Evolutionary conservation across 2,113 vertebrate genomes (phyloP).

Genomic region (Gobius niger): DNA sequence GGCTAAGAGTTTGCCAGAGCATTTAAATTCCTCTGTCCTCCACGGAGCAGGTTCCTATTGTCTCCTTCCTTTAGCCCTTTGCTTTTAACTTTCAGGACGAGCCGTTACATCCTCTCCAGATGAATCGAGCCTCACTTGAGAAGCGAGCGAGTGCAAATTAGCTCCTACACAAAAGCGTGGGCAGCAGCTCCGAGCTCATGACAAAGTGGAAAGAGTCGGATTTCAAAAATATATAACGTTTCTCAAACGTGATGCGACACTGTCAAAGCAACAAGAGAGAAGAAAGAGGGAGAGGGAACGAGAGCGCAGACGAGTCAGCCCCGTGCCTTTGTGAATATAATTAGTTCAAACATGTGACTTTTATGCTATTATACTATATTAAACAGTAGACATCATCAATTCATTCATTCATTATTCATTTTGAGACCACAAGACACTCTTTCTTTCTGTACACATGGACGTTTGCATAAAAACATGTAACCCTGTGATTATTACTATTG

Average conservation of each 20-base stretch:
- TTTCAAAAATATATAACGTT: slow-evolving; percentile 69
- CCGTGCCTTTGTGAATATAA: neutral
- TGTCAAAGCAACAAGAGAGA: slow-evolving; percentile 33
- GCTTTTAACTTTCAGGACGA: slow-evolving; percentile 62
- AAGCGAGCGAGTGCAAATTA: slow-evolving; percentile 64
- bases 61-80: slow-evolving; percentile 53
- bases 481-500: no score
- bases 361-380: no score
- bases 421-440: no score
- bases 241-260: slow-evolving; percentile 50
- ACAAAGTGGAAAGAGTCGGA: slow-evolving; percentile 64
- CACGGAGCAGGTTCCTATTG: slow-evolving; percentile 41
- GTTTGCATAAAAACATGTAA: no score
- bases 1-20: slow-evolving; percentile 34
- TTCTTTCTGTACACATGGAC: no score
- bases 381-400: no score
- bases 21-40: slow-evolving; percentile 48
- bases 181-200: slow-evolving; percentile 52
- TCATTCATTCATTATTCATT: no score
- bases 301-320: neutral
- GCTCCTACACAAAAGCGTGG: slow-evolving; percentile 58
- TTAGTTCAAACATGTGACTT: neutral
- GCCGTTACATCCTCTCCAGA: slow-evolving; percentile 64
- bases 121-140: slow-evolving; percentile 66
- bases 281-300: slow-evolving; percentile 9